These are phyloP conservation scores for Agriopis aurantiaria DNA, from an alignment of 2,888 invertebrate species.

Conservation along the genomic window DNA sequence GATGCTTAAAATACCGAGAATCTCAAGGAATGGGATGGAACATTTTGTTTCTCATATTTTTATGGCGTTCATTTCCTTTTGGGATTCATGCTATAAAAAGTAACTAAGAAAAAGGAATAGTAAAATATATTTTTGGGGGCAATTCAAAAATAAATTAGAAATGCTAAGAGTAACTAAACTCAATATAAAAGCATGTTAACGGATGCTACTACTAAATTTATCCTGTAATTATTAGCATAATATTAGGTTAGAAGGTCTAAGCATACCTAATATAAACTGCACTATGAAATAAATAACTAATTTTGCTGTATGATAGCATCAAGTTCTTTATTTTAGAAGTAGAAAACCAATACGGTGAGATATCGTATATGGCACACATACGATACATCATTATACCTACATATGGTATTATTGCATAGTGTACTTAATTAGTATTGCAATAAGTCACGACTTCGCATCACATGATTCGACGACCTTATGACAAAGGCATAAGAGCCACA, in stretches of 20 bases:
- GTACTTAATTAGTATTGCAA: conserved; percentile 38
- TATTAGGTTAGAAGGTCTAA: too few species aligned
- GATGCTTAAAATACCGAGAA: conserved; percentile 47
- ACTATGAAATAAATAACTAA: too few species aligned
- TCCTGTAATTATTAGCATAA: neutral
- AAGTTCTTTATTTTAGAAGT: too few species aligned
- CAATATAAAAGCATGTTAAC: neutral
- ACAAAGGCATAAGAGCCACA: conserved; percentile 32
- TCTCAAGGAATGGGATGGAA: conserved; percentile 53
- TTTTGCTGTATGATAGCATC: too few species aligned
- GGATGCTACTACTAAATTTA: neutral
- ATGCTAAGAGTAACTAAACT: neutral
- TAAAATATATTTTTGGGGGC: conserved; percentile 7
- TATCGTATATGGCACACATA: too few species aligned
- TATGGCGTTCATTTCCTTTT: conserved; percentile 49
- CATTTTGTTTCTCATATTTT: conserved; percentile 51
- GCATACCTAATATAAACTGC: too few species aligned
- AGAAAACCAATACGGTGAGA: too few species aligned
- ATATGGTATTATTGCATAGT: neutral
- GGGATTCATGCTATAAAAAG: conserved; percentile 37
- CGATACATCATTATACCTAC: too few species aligned
- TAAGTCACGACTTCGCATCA: conserved; percentile 38
- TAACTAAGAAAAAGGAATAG: conserved; percentile 9
- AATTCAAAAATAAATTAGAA: neutral
- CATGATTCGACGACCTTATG: conserved; percentile 30